A percentile compares a stretch with the other conserved stretches of the same genome.
Conservation (phyloP, 2,888 invertebrate genomes). For the Kuschelorhynchus macadamiae region DNA sequence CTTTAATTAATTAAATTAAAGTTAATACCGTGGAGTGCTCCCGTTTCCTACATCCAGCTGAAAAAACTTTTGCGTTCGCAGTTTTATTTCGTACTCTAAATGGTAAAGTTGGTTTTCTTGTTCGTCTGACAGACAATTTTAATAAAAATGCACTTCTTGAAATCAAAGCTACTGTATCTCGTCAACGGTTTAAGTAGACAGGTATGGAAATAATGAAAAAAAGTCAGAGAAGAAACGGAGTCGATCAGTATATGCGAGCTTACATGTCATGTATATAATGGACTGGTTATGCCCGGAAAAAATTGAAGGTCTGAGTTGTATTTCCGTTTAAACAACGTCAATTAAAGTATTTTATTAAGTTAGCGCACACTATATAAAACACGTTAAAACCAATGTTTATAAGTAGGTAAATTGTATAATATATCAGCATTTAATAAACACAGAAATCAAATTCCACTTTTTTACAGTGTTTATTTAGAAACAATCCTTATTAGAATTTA, state of each 20-base stretch:
- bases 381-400: too few relatives aligned
- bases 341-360: slow-evolving; percentile 14
- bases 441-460: too few relatives aligned
- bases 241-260: slow-evolving; percentile 28
- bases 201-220: slow-evolving; percentile 43
- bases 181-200: slow-evolving; percentile 37
- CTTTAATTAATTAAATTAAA: slow-evolving; percentile 47
- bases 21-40: slow-evolving; percentile 38
- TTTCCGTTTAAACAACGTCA: slow-evolving; percentile 17
- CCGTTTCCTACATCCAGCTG: slow-evolving; percentile 34
- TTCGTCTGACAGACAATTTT: slow-evolving; percentile 24
- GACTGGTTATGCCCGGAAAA: slow-evolving; percentile 31
- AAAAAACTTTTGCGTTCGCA: slow-evolving; percentile 26
- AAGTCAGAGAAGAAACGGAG: slow-evolving; percentile 25
- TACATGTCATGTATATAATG: slow-evolving; percentile 43
- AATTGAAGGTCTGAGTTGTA: slow-evolving; percentile 15
- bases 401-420: too few relatives aligned
- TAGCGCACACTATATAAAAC: not conserved
- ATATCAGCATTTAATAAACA: too few relatives aligned
- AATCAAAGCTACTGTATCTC: slow-evolving; percentile 43
- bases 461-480: too few relatives aligned
- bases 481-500: too few relatives aligned
- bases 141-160: slow-evolving; percentile 48
- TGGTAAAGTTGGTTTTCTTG: slow-evolving; percentile 41
- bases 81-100: slow-evolving; percentile 37